These are phyloP conservation scores for Globodera ellingtonae DNA, from an alignment of 1,140 invertebrate genomes.

Conservation along the genomic window DNA sequence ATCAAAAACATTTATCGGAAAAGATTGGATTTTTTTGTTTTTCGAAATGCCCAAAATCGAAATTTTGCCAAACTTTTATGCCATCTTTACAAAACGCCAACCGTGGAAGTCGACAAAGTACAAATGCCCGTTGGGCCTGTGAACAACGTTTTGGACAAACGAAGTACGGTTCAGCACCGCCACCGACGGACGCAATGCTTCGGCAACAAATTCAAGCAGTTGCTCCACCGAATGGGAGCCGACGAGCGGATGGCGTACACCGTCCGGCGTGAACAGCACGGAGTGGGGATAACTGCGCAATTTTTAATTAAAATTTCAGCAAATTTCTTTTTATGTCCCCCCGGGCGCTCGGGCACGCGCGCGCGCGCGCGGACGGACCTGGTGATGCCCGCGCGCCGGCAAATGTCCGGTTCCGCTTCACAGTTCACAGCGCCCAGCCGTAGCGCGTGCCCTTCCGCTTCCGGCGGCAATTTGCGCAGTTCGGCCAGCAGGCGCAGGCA, in stretches of 20 bases:
- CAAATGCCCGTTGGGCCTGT: slow-evolving; percentile 68
- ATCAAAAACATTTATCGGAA: background rate
- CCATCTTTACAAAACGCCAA: slow-evolving; percentile 48
- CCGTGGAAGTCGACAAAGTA: slow-evolving; percentile 76
- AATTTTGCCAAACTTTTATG: too few species aligned
- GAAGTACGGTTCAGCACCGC: slow-evolving; percentile 69
- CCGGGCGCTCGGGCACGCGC: too few species aligned
- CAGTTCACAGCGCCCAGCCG: slow-evolving; percentile 74
- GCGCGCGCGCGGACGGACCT: slow-evolving; percentile 38
- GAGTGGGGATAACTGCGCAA: slow-evolving; percentile 75
- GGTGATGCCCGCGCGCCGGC: slow-evolving; percentile 61
- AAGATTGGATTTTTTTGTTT: background rate
- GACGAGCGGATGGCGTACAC: slow-evolving; percentile 70
- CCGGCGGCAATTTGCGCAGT: slow-evolving; percentile 73
- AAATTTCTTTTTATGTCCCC: too few species aligned
- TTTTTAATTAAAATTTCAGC: too few species aligned
- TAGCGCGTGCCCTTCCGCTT: slow-evolving; percentile 39
- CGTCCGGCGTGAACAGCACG: slow-evolving; percentile 70
- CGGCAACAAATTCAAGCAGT: slow-evolving; percentile 75
- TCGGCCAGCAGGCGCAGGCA: slow-evolving; percentile 77
- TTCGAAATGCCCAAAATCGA: too few species aligned
- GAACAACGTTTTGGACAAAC: slow-evolving; percentile 71
- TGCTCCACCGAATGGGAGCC: slow-evolving; percentile 71
- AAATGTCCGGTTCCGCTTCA: slow-evolving; percentile 67
- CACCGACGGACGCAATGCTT: slow-evolving; percentile 71